Percentiles rank a stretch among this genome's conserved stretches.
These are phyloP conservation scores for Zalophus californianus DNA, from an alignment of 2,797 vertebrate genomes.

Conservation along the genomic window DNA sequence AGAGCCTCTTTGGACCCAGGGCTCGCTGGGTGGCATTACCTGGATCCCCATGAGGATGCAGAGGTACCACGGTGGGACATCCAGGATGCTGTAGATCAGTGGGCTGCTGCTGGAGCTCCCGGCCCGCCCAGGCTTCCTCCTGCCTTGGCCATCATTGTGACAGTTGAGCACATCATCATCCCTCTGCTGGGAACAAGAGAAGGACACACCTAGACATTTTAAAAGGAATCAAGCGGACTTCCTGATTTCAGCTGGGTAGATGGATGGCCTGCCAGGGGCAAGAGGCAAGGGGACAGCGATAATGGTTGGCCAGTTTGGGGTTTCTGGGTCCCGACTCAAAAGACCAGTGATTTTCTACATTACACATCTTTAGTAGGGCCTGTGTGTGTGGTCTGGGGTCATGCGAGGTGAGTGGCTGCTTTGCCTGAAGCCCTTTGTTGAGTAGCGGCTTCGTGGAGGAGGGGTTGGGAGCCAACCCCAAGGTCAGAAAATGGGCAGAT, in stretches of 20 bases:
- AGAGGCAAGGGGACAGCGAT: background rate
- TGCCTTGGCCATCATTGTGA: slow-evolving; percentile 4
- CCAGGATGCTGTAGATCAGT: slow-evolving; percentile 93
- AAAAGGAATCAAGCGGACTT: background rate
- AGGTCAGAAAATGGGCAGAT: background rate
- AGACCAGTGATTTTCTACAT: background rate
- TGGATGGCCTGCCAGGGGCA: background rate
- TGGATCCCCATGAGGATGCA: slow-evolving; percentile 97
- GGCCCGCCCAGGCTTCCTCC: background rate
- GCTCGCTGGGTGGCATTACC: slow-evolving; percentile 85
- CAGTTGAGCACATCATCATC: slow-evolving; percentile 75
- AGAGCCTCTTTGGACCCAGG: background rate
- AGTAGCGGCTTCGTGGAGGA: background rate
- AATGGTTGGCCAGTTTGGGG: background rate
- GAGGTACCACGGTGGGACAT: slow-evolving; percentile 96
- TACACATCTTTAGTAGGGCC: background rate
- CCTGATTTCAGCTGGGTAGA: background rate
- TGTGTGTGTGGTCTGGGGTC: background rate
- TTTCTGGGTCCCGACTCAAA: background rate
- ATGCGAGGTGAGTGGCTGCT: fast-evolving
- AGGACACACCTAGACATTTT: background rate
- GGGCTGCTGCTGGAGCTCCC: slow-evolving; percentile 72
- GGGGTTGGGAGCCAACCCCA: no score
- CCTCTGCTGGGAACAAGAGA: slow-evolving; percentile 84
- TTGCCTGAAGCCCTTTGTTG: background rate